Evolutionary conservation across 92 coral and sea anemone species (phyloP).

Genomic region (Siderastrea radians): DNA sequence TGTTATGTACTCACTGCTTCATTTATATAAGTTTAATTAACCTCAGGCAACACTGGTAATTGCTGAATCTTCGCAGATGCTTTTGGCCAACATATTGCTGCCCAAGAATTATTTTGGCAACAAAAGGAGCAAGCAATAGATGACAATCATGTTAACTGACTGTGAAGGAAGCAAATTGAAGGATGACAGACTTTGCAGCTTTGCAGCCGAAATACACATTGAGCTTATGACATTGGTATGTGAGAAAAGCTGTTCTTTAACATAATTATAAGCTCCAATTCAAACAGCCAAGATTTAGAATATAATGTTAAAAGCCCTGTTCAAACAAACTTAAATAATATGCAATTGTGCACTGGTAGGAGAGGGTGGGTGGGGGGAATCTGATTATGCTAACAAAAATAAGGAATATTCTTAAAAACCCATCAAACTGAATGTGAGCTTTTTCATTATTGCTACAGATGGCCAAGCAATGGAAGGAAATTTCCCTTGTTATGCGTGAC

Average conservation of each 20-base stretch:
- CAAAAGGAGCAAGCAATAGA: not conserved
- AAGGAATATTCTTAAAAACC: not conserved
- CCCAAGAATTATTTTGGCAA: not conserved
- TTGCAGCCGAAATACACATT: not conserved
- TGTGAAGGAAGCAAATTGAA: not conserved
- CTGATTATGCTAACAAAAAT: not conserved
- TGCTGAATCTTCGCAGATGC: not conserved
- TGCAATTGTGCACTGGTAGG: not conserved
- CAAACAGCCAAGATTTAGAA: not conserved
- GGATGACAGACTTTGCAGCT: not conserved
- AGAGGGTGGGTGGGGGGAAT: not conserved
- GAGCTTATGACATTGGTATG: not conserved
- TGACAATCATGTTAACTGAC: not conserved
- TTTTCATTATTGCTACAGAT: not conserved
- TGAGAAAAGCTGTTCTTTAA: not conserved
- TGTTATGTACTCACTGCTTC: too few species aligned
- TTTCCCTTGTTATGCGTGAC: conserved; percentile 38
- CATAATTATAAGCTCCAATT: not conserved
- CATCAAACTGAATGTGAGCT: not conserved
- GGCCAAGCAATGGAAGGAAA: conserved; percentile 40
- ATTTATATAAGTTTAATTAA: too few species aligned
- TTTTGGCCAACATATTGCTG: not conserved
- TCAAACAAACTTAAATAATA: not conserved
- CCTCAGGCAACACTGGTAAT: too few species aligned
- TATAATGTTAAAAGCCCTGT: not conserved